These are phyloP conservation scores for Balaeniceps rex DNA, from an alignment of 2,113 vertebrate species.

Conservation along the genomic window DNA sequence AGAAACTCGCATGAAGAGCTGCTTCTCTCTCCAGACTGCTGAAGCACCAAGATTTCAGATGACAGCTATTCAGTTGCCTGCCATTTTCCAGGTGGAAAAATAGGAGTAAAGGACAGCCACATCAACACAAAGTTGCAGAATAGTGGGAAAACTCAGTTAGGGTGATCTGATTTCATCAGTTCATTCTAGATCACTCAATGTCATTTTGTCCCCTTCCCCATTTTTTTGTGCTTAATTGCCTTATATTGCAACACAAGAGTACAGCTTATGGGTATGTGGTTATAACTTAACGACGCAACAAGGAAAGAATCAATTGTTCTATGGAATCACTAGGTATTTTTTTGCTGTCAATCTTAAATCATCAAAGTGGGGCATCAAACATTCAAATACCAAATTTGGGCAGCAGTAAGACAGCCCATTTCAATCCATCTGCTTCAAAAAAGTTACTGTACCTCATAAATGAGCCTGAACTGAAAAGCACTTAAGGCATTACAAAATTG, in stretches of 20 bases:
- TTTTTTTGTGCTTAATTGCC: not conserved
- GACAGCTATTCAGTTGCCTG: not conserved
- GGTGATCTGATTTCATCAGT: not conserved
- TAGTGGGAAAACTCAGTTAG: fast-evolving
- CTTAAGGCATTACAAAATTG: not conserved
- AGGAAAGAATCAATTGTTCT: not conserved
- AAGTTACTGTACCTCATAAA: not conserved
- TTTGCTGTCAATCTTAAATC: not conserved
- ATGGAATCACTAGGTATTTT: not conserved
- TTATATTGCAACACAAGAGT: not conserved
- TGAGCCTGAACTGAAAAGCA: not conserved
- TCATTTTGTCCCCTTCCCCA: not conserved
- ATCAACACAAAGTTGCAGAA: not conserved
- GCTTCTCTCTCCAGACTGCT: not conserved
- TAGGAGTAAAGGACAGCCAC: not conserved
- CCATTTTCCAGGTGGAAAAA: not conserved
- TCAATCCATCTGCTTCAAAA: not conserved
- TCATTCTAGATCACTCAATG: not conserved
- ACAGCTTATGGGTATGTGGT: not conserved
- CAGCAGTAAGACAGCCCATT: not conserved
- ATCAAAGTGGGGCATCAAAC: not conserved
- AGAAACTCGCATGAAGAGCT: not conserved
- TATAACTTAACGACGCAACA: not conserved
- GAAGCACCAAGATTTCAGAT: not conserved
- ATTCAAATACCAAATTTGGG: not conserved